Evolutionary conservation across 2,113 vertebrate genomes (phyloP).

Genomic region (Sander lucioperca): DNA sequence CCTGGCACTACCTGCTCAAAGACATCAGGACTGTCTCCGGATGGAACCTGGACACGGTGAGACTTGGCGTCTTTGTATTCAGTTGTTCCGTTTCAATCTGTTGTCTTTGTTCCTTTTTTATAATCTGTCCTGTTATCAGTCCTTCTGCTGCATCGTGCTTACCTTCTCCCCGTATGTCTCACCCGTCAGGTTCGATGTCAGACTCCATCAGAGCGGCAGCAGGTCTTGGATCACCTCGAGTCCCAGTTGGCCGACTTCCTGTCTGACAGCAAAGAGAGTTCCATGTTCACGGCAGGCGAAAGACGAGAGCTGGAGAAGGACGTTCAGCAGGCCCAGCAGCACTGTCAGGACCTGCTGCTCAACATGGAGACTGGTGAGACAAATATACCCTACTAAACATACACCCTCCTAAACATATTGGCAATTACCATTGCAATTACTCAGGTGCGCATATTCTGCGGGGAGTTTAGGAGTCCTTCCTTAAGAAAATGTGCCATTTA

Average conservation of each 20-base stretch:
- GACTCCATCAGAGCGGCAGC: slow-evolving; percentile 88
- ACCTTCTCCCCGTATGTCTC: background rate
- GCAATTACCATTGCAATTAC: background rate
- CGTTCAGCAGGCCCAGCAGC: slow-evolving; percentile 88
- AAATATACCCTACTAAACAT: background rate
- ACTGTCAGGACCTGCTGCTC: slow-evolving; percentile 89
- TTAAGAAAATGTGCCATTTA: too few relatives aligned
- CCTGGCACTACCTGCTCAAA: slow-evolving; percentile 95
- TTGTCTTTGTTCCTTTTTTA: background rate
- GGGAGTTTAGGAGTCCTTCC: too few relatives aligned
- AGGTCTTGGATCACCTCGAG: slow-evolving; percentile 89
- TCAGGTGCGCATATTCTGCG: too few relatives aligned
- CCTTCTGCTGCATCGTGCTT: background rate
- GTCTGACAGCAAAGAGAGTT: slow-evolving; percentile 91
- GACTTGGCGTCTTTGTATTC: background rate
- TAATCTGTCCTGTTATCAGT: background rate
- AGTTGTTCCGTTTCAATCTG: too few relatives aligned
- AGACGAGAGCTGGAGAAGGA: slow-evolving; percentile 89
- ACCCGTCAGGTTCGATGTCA: slow-evolving; percentile 86
- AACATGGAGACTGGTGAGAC: slow-evolving; percentile 92
- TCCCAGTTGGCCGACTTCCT: slow-evolving; percentile 92
- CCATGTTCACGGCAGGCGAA: slow-evolving; percentile 89
- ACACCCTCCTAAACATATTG: background rate
- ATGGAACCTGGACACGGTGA: slow-evolving; percentile 93
- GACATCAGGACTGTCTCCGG: slow-evolving; percentile 89